Evolutionary conservation across 2,113 vertebrate species (phyloP).

Genomic region (Corythornis cristatus): DNA sequence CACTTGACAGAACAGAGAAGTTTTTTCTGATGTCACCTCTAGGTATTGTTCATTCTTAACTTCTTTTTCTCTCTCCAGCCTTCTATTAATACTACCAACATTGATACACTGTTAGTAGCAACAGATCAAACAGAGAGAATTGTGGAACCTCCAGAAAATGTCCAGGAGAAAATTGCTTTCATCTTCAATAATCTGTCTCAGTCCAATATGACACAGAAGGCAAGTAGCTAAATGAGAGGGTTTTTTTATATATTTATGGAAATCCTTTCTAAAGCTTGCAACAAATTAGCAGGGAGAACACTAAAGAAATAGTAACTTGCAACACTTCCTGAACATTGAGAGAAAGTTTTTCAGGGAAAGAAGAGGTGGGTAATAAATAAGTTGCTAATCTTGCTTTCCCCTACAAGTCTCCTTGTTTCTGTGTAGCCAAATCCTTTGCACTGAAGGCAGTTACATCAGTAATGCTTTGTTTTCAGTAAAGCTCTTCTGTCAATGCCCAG

Average conservation of each 20-base stretch:
- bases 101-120: slow-evolving; percentile 95
- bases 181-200: slow-evolving; percentile 99
- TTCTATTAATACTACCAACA: slow-evolving; percentile 99
- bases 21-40: not conserved
- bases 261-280: not conserved
- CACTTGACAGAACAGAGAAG: not conserved
- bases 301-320: not conserved
- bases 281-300: not conserved
- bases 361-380: not conserved
- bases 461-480: not conserved
- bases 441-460: not conserved
- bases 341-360: not conserved
- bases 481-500: not conserved
- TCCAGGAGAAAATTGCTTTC: slow-evolving; percentile 98
- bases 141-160: slow-evolving; percentile 96
- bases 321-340: not conserved
- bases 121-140: slow-evolving; percentile 97
- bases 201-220: slow-evolving; percentile 99
- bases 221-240: slow-evolving; percentile 34
- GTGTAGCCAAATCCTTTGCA: not conserved
- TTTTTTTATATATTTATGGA: not conserved
- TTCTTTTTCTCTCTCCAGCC: slow-evolving; percentile 78
- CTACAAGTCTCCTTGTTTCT: not conserved
- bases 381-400: not conserved
- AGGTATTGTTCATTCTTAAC: not conserved